Evolutionary conservation across 2,797 vertebrate genomes (phyloP).

Genomic region (Gymnothorax reevesii): DNA sequence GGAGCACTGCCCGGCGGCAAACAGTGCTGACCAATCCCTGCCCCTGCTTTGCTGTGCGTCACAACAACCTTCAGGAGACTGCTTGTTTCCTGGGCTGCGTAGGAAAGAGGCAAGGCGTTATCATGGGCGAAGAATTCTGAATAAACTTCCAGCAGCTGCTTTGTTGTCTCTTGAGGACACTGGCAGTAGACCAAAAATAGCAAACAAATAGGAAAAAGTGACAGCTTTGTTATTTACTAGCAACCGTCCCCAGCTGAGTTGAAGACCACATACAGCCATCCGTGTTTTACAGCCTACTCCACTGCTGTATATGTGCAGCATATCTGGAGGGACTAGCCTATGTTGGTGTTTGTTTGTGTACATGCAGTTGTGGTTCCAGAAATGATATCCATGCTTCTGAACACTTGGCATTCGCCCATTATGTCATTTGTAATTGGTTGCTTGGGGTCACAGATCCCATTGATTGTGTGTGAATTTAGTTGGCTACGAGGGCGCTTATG

Average conservation of each 20-base stretch:
- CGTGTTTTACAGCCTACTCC: neutral
- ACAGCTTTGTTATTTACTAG: constrained; percentile 7
- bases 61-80: constrained; percentile 7
- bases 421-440: neutral
- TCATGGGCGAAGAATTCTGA: constrained; percentile 4
- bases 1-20: neutral
- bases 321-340: neutral
- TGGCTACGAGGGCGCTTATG: neutral
- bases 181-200: constrained; percentile 9
- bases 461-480: neutral
- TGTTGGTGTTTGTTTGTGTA: neutral
- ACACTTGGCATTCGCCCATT: neutral
- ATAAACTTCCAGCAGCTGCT: constrained; percentile 15
- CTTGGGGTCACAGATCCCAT: neutral
- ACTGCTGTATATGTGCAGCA: neutral
- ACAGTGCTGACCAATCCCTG: neutral
- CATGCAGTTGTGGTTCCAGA: neutral
- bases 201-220: constrained; percentile 1
- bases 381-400: neutral
- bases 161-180: neutral
- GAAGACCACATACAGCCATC: neutral
- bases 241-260: neutral
- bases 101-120: neutral
- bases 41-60: neutral
- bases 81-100: constrained; percentile 8